A percentile compares a stretch with the other conserved stretches of the same genome.
These are phyloP conservation scores for Tamias sibiricus DNA, from an alignment of 2,113 vertebrate genomes.

Conservation along the genomic window DNA sequence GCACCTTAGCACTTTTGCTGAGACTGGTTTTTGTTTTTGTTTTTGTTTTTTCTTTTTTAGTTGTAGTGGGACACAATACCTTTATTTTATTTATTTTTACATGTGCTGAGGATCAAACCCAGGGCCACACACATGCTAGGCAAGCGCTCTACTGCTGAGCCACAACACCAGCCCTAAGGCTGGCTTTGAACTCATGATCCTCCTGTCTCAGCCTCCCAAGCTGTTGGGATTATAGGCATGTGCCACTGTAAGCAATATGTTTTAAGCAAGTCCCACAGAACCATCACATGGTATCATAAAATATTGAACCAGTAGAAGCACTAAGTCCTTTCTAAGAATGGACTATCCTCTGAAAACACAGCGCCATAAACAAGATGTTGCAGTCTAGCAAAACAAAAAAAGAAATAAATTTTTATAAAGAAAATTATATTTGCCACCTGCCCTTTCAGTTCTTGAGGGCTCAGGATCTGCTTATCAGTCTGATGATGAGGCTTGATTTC, in stretches of 20 bases:
- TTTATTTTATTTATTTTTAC: too few species aligned
- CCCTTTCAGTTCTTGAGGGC: neutral
- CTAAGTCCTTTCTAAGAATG: neutral
- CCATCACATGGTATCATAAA: neutral
- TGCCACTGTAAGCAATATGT: neutral
- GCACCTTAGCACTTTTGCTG: too few species aligned
- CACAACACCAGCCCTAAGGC: too few species aligned
- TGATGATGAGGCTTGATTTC: neutral
- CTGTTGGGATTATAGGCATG: too few species aligned
- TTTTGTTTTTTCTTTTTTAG: too few species aligned
- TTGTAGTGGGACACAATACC: too few species aligned
- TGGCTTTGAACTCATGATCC: too few species aligned
- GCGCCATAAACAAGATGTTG: neutral
- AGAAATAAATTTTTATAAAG: neutral
- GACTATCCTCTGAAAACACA: neutral
- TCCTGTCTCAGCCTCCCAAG: too few species aligned
- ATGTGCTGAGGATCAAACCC: too few species aligned
- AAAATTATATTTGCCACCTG: slow-evolving; percentile 42
- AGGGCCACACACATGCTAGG: too few species aligned
- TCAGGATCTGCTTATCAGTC: neutral
- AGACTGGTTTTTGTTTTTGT: too few species aligned
- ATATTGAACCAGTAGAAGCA: neutral
- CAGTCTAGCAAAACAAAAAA: neutral
- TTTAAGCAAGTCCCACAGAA: neutral
- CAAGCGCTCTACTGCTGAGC: too few species aligned